These are phyloP conservation scores for Bombylius major DNA, from an alignment of 2,888 invertebrate species.

Conservation along the genomic window DNA sequence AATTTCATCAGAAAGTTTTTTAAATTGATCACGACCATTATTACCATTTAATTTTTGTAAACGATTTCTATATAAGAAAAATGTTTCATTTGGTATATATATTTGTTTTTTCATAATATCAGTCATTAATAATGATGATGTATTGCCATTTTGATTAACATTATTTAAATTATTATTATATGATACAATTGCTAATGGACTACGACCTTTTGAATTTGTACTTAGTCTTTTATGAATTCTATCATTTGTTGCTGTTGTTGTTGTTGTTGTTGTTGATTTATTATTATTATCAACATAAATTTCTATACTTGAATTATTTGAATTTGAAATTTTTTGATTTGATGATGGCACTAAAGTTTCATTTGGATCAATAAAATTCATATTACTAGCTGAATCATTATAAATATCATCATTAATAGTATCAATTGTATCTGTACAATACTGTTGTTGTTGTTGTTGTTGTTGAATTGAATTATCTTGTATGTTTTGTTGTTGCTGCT, in stretches of 20 bases:
- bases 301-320: conserved; percentile 21
- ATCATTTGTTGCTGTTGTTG: neutral
- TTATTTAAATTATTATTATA: conserved; percentile 29
- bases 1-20: conserved; percentile 71
- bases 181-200: conserved; percentile 31
- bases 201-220: conserved; percentile 24
- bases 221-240: conserved; percentile 23
- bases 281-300: conserved; percentile 18
- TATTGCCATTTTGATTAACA: conserved; percentile 21
- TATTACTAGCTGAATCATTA: neutral
- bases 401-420: neutral
- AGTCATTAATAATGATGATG: conserved; percentile 3
- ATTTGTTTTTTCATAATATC: conserved; percentile 7
- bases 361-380: conserved; percentile 18
- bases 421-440: neutral
- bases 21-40: conserved; percentile 50
- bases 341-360: conserved; percentile 14
- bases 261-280: no score
- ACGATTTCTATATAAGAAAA: conserved; percentile 31
- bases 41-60: conserved; percentile 18
- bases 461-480: neutral
- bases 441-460: neutral
- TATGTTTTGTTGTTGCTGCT: neutral
- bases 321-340: conserved; percentile 2
- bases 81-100: conserved; percentile 26